phyloP scores from a whole-genome alignment of 2,888 invertebrate species.

The Pristionchus fissidentatus region DNA sequence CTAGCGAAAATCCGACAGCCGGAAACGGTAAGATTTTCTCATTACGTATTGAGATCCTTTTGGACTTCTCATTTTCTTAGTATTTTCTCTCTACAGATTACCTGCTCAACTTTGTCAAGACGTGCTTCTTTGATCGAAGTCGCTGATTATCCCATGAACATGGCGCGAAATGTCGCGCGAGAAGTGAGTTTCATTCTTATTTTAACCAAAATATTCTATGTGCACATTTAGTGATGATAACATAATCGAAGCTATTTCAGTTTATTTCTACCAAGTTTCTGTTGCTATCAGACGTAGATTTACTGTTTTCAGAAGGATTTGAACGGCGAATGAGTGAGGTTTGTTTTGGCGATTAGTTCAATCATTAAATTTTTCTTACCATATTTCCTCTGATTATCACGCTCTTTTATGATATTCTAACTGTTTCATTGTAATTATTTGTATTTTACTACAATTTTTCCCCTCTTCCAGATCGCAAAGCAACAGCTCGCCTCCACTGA shows the following conservation, averaged over 20 bases:
- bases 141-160: constrained; percentile 38
- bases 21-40: not conserved
- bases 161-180: constrained; percentile 33
- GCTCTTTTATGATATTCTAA: no score
- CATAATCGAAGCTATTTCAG: not conserved
- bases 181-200: not conserved
- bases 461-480: not conserved
- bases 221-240: not conserved
- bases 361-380: not conserved
- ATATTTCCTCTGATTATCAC: no score
- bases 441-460: not conserved
- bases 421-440: no score
- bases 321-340: constrained; percentile 35
- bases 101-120: not conserved
- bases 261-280: constrained; percentile 7
- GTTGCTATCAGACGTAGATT: constrained; percentile 9
- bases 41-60: no score
- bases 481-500: not conserved
- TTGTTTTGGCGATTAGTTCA: no score
- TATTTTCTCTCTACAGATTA: not conserved
- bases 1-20: not conserved
- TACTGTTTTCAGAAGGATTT: constrained; percentile 7
- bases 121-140: not conserved
- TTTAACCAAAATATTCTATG: not conserved
- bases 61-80: not conserved